Percentiles rank a stretch among this genome's conserved stretches.
phyloP scores from a whole-genome alignment of 2,113 vertebrate species.

The Orycteropus afer region DNA sequence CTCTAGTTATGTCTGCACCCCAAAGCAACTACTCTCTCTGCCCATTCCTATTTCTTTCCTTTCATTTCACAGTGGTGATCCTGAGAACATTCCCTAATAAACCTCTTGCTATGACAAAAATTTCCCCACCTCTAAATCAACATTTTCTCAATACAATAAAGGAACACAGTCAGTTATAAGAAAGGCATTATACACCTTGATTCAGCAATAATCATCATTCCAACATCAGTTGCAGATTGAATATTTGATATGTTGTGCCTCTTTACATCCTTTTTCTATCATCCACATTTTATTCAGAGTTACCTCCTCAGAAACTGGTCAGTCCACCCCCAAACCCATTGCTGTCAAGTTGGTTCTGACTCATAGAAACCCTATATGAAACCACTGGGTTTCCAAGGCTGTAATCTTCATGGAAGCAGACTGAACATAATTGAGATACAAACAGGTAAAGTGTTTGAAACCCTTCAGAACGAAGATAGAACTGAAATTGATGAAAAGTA shows the following conservation, averaged over 20 bases:
- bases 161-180: not conserved
- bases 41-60: not conserved
- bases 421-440: not conserved
- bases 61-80: not conserved
- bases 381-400: too few relatives aligned
- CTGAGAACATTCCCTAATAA: not conserved
- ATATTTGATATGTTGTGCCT: not conserved
- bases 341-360: too few relatives aligned
- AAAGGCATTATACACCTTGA: not conserved
- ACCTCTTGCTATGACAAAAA: not conserved
- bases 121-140: not conserved
- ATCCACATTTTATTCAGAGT: not conserved
- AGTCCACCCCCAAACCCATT: too few relatives aligned
- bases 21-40: fast-evolving
- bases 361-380: too few relatives aligned
- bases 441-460: not conserved
- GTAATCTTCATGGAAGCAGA: too few relatives aligned
- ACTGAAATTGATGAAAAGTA: not conserved
- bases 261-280: not conserved
- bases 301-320: too few relatives aligned
- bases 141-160: not conserved
- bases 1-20: too few relatives aligned
- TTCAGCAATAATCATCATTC: not conserved
- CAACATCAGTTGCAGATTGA: not conserved
- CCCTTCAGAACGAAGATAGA: not conserved